Evolutionary conservation across 2,113 vertebrate genomes (phyloP).

Genomic region (Ivindomyrus marchei): DNA sequence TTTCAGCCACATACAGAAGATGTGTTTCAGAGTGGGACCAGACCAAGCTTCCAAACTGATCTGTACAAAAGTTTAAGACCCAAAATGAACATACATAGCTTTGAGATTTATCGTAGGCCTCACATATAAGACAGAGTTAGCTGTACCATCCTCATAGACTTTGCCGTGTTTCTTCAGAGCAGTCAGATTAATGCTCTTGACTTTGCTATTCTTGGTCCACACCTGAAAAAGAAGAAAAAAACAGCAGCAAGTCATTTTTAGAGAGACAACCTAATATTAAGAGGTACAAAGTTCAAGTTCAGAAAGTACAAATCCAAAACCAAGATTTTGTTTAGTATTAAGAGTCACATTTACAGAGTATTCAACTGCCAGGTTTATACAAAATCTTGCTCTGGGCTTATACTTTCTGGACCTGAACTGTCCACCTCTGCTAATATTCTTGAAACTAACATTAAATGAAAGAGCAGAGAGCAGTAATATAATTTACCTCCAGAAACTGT

Average conservation of each 20-base stretch:
- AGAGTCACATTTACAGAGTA: not conserved
- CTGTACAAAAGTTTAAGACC: slow-evolving; percentile 45
- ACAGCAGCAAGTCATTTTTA: not conserved
- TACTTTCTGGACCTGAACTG: not conserved
- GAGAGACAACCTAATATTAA: not conserved
- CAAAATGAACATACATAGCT: not conserved
- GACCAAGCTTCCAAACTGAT: slow-evolving; percentile 88
- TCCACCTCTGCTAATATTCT: not conserved
- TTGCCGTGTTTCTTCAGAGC: slow-evolving; percentile 84
- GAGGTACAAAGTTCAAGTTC: not conserved
- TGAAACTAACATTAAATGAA: not conserved
- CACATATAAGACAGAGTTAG: not conserved
- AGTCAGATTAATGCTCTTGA: slow-evolving; percentile 83
- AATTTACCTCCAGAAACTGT: slow-evolving; percentile 83
- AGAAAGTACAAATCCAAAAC: not conserved
- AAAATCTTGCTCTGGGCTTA: not conserved
- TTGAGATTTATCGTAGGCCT: not conserved
- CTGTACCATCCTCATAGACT: slow-evolving; percentile 83
- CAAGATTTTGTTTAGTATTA: not conserved
- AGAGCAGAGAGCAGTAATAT: not conserved
- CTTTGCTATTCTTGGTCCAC: slow-evolving; percentile 87
- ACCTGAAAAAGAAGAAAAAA: slow-evolving; percentile 55
- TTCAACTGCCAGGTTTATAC: not conserved
- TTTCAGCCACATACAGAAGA: slow-evolving; percentile 92
- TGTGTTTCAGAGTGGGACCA: slow-evolving; percentile 98